Evolutionary conservation across 2,113 vertebrate genomes (phyloP), one percentile per base, ranked within the genome.

Genomic region (Nannobrachium achirus): DNA sequence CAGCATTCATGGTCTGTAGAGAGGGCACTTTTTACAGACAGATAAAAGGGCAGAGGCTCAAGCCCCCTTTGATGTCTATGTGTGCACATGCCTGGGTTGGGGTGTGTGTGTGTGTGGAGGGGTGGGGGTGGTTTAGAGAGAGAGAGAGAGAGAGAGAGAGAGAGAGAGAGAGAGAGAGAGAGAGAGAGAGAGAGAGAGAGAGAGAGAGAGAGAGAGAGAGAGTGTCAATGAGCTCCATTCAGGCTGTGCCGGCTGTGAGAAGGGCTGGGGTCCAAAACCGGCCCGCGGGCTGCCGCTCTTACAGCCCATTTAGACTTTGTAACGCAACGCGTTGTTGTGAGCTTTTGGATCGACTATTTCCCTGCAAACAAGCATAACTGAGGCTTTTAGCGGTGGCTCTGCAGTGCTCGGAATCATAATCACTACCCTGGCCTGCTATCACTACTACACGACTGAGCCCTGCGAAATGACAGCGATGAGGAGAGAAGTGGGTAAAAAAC

Each of bases 151-250:
- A 55, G 64, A 55, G 64, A 79, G 85, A 80, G 48, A 80, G 80
- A 78, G 73, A 70, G 75, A 55, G 64, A 55, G 64, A 79, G 85
- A 80, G 48, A 80, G 80, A 78, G 73, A 70, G 75, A 55, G 64
- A 55, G 64, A 79, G 85, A 80, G 48, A 80, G 80, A 78, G 73
- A 70, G 75, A 55, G 64, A 55, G 64, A 79, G 85, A 80, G 48
- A 80, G 80, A 78, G 73, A 70, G 75, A 55, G 64, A 55, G 64
- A 79, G 85, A 80, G 48, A 80, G 80, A 78, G 73, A n/a, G 58
- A 56, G 79, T 81, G 83, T 92, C 89, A 92, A 88, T 91, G 87
- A 89, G 71, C 75, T 81, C 88, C 79, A 84, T 92, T 92, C 86
- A 91, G 83, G 70, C 58, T 73, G 85, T 76, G 71, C 68, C 25